Conservation (phyloP, 2,113 vertebrate species). For the Leptobrachium leishanense region DNA sequence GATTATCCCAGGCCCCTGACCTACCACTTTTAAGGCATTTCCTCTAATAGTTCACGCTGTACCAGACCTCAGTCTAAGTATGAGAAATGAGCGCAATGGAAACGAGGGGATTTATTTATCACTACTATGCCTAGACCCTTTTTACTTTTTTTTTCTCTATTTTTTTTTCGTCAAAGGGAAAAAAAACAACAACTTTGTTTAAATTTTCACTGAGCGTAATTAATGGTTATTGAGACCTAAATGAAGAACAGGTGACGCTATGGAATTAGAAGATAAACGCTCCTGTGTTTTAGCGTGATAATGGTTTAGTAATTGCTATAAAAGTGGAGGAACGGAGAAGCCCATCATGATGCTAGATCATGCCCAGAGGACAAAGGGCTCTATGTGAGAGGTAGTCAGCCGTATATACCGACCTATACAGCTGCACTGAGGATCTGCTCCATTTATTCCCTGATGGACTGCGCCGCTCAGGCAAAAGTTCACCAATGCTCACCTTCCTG, state of each 20-base stretch:
- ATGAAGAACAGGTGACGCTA: constrained; percentile 83
- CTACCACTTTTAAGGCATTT: constrained; percentile 78
- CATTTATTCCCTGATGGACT: constrained; percentile 94
- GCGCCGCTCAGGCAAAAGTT: constrained; percentile 88
- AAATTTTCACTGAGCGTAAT: constrained; percentile 75
- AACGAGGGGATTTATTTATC: constrained; percentile 68
- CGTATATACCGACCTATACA: constrained; percentile 66
- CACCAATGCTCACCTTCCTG: constrained; percentile 89
- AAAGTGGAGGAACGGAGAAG: constrained; percentile 60
- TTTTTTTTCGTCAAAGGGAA: constrained; percentile 51
- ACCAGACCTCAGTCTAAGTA: constrained; percentile 61
- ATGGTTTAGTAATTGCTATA: constrained; percentile 81
- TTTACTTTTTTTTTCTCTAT: constrained; percentile 58
- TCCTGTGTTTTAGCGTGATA: constrained; percentile 79
- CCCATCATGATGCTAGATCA: constrained; percentile 76
- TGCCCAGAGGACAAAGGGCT: constrained; percentile 84
- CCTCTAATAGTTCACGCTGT: constrained; percentile 69
- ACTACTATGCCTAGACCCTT: constrained; percentile 67
- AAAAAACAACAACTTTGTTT: constrained; percentile 73
- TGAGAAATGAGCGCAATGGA: constrained; percentile 52
- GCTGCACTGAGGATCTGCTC: constrained; percentile 85
- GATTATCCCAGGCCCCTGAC: constrained; percentile 70
- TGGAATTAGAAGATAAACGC: constrained; percentile 80
- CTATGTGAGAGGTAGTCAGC: constrained; percentile 82
- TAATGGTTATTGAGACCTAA: constrained; percentile 81